Evolutionary conservation across 2,888 invertebrate species (phyloP).

Genomic region (Athalia rosae): DNA sequence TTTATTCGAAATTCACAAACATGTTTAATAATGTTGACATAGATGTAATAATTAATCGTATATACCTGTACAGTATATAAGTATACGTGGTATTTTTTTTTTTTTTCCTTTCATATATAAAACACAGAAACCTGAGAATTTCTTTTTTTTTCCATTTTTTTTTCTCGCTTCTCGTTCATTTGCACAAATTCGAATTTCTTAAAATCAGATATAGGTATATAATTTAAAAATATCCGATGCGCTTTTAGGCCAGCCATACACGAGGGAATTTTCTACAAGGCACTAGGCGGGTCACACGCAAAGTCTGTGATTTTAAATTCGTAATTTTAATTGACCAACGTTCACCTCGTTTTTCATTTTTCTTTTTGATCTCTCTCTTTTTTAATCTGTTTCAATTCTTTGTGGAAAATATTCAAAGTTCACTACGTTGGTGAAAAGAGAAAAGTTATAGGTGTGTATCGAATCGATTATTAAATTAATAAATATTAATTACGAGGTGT

Average conservation of each 20-base stretch:
- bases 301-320: slow-evolving; percentile 51
- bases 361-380: not conserved
- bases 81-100: not conserved
- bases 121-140: slow-evolving; percentile 65
- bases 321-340: slow-evolving; percentile 43
- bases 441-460: too few species aligned
- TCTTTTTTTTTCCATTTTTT: not conserved
- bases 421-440: too few species aligned
- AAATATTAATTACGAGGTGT: too few species aligned
- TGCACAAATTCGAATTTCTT: not conserved
- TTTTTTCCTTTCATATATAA: slow-evolving; percentile 55
- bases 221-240: slow-evolving; percentile 47
- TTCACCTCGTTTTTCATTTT: slow-evolving; percentile 1
- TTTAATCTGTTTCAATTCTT: not conserved
- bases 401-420: not conserved
- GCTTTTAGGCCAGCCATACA: slow-evolving; percentile 55
- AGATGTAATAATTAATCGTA: slow-evolving; percentile 47
- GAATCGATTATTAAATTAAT: too few species aligned
- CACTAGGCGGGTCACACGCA: slow-evolving; percentile 67
- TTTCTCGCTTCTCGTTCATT: slow-evolving; percentile 48
- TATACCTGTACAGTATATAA: not conserved
- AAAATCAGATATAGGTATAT: slow-evolving; percentile 15
- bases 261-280: slow-evolving; percentile 66
- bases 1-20: slow-evolving; percentile 69
- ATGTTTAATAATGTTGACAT: slow-evolving; percentile 62